phyloP scores from a whole-genome alignment of 2,113 vertebrate species.

The Excalfactoria chinensis region DNA sequence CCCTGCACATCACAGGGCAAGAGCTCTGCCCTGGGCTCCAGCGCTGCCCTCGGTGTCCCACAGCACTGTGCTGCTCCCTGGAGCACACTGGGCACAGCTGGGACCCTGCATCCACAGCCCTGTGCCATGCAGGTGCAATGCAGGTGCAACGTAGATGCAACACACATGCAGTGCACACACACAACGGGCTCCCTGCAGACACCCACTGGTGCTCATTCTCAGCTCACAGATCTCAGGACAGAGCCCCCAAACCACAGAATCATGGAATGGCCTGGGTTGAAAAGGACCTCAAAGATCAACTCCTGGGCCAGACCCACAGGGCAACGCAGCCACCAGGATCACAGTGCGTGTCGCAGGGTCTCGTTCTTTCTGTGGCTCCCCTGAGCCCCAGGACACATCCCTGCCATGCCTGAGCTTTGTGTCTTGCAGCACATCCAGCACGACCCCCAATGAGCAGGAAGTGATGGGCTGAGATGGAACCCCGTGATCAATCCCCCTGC shows the following conservation, averaged over 20 bases:
- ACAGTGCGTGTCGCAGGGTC: not conserved
- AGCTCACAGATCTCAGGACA: not conserved
- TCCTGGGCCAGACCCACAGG: not conserved
- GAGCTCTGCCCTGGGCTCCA: not conserved
- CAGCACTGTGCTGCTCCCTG: no score
- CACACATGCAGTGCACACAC: accelerated
- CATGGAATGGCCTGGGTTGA: no score
- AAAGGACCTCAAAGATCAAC: no score
- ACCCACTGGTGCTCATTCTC: not conserved
- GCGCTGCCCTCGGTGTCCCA: not conserved
- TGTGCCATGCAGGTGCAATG: accelerated
- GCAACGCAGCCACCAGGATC: not conserved
- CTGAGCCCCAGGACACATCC: not conserved
- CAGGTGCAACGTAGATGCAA: no score
- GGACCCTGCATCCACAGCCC: not conserved
- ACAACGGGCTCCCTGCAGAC: not conserved
- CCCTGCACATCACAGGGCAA: accelerated
- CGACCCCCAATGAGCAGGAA: constrained; percentile 25
- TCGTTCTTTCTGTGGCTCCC: not conserved
- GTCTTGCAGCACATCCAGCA: not conserved
- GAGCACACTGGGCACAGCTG: accelerated
- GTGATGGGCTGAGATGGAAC: constrained; percentile 28
- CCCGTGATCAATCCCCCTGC: not conserved
- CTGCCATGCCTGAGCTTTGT: not conserved
- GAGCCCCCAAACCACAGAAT: not conserved